phyloP scores from a whole-genome alignment of 2,888 invertebrate genomes.

The Tetanocera ferruginea region DNA sequence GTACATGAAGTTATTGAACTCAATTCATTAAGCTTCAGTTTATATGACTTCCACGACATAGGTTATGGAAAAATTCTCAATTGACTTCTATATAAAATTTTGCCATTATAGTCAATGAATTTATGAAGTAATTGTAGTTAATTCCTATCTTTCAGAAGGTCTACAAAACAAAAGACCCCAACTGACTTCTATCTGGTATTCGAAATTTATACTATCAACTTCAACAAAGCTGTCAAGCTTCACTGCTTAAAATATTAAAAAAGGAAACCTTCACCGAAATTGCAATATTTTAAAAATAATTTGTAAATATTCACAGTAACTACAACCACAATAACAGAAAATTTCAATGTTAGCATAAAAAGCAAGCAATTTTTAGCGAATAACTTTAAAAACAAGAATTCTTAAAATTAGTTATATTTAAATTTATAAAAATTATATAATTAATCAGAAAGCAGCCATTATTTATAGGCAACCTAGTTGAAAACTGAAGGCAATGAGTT shows the following conservation, averaged over 20 bases:
- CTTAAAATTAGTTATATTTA: not conserved
- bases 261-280: not conserved
- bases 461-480: not conserved
- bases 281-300: not conserved
- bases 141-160: too few species aligned
- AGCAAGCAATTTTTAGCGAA: not conserved
- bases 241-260: not conserved
- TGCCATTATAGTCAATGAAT: too few species aligned
- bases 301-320: not conserved
- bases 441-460: not conserved
- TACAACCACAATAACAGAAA: not conserved
- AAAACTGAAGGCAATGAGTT: not conserved
- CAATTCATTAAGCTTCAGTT: too few species aligned
- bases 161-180: too few species aligned
- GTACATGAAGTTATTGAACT: too few species aligned
- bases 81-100: too few species aligned
- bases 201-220: too few species aligned
- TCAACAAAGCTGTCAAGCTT: too few species aligned
- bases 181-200: not conserved
- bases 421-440: not conserved
- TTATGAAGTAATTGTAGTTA: too few species aligned
- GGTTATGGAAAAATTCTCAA: too few species aligned
- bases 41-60: too few species aligned
- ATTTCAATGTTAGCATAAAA: slow-evolving; percentile 11
- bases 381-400: not conserved